Conservation (phyloP, 2,888 invertebrate species). For the Lasiommata megera region DNA sequence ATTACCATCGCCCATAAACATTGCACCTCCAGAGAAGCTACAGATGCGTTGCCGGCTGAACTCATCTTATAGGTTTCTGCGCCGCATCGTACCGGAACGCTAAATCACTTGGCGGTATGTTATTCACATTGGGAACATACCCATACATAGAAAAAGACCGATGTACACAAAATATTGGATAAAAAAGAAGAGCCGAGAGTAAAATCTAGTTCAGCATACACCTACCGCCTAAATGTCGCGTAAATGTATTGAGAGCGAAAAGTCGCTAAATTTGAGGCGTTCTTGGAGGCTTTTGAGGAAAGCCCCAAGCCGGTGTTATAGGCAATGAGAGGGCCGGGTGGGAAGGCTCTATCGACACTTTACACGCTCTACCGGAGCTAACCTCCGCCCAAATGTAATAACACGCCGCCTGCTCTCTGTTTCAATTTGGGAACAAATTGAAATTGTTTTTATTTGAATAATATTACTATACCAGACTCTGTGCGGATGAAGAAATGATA, state of each 20-base stretch:
- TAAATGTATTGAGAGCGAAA: conserved; percentile 76
- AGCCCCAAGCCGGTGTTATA: conserved; percentile 75
- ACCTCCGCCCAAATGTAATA: conserved; percentile 80
- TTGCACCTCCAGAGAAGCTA: too few relatives aligned
- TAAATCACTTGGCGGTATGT: too few relatives aligned
- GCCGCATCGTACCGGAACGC: too few relatives aligned
- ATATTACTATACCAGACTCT: conserved; percentile 52
- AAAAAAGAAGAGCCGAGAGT: not conserved
- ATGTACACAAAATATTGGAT: too few relatives aligned
- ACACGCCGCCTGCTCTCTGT: conserved; percentile 77
- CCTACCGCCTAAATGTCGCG: conserved; percentile 66
- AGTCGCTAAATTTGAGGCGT: conserved; percentile 79
- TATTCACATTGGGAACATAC: too few relatives aligned
- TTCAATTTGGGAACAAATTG: conserved; percentile 82
- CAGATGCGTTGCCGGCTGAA: too few relatives aligned
- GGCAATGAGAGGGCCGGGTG: conserved; percentile 75
- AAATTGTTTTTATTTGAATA: conserved; percentile 82
- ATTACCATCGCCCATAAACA: too few relatives aligned
- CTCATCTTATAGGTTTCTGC: too few relatives aligned
- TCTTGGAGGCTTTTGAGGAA: conserved; percentile 76
- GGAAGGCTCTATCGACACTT: conserved; percentile 77
- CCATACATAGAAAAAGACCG: too few relatives aligned
- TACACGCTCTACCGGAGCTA: conserved; percentile 78
- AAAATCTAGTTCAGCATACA: conserved; percentile 40
- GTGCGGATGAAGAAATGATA: conserved; percentile 42